Evolutionary conservation across 2,888 invertebrate species (phyloP).

Genomic region (Apodemia hepburni): DNA sequence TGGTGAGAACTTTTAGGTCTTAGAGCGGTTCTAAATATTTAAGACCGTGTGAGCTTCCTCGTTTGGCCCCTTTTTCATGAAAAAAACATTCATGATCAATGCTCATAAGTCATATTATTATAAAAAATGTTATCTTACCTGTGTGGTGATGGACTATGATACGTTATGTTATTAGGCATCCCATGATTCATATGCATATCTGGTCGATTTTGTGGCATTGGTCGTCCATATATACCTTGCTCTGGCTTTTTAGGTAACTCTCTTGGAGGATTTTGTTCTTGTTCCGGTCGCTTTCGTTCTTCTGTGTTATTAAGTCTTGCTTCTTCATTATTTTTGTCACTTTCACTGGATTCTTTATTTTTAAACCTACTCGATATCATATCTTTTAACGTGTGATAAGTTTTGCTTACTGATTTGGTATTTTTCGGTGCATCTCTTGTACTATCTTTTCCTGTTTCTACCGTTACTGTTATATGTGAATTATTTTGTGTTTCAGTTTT

Average conservation of each 20-base stretch:
- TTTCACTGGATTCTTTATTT: constrained; percentile 79
- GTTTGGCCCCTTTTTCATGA: too few relatives aligned
- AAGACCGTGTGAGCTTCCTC: too few relatives aligned
- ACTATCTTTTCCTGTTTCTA: constrained; percentile 80
- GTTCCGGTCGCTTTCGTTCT: constrained; percentile 70
- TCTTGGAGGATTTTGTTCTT: constrained; percentile 67
- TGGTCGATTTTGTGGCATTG: constrained; percentile 71
- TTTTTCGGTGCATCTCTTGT: constrained; percentile 78
- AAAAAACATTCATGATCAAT: too few relatives aligned
- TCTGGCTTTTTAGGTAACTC: constrained; percentile 73
- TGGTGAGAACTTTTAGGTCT: too few relatives aligned
- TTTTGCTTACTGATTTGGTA: constrained; percentile 86
- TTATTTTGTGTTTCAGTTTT: constrained; percentile 66
- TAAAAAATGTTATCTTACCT: constrained; percentile 43
- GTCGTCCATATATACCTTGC: constrained; percentile 82
- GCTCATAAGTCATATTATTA: too few relatives aligned
- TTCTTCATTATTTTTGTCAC: constrained; percentile 73
- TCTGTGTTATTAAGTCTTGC: constrained; percentile 82
- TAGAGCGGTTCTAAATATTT: too few relatives aligned
- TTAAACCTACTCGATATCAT: constrained; percentile 91
- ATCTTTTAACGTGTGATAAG: constrained; percentile 90
- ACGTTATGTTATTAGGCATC: constrained; percentile 63
- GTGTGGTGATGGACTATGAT: constrained; percentile 69
- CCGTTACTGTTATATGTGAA: constrained; percentile 77
- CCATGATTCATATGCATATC: constrained; percentile 70